Base-by-base conservation (phyloP, 2,888 invertebrate species). In the Orthonevra nobilis region DNA sequence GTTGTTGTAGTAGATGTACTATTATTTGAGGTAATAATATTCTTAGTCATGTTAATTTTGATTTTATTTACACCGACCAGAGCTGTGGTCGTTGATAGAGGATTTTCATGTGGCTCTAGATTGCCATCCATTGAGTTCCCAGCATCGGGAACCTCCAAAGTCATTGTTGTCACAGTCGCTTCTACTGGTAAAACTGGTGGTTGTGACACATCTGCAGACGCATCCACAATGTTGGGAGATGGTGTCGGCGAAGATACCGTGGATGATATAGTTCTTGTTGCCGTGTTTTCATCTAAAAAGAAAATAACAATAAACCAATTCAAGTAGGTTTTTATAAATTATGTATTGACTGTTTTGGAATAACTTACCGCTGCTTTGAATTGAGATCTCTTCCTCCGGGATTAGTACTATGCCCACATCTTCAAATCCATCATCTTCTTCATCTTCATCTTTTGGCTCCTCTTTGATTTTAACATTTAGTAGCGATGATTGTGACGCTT, bases 31-130 rank as follows among this genome's bases (percentile, higher is more conserved):
- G 89, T 88, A 82, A 92, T 86, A 83, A 79, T 84, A 6, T 92
- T 90, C 87, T 94, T 95, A 83, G 93, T 93, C 85, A 96, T 95
- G 90, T 95, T 96, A 88, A 96, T 95, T 85, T 94, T 93, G 82
- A 96, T 96, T 86, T 91, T 92, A 83, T 91, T 91, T 74, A 89
- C 84, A 83, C 85, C 84, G 15, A 87, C 85, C 84, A 87, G 83
- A 82, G 87, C 84, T 84, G 87, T 90, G 73, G 85, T 84, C 83
- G 86, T 84, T 4, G 89, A 83, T 14, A 90, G 89, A 7, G 90
- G 88, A 1, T 91, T 89, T 60, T 91, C 90, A 36, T 92, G 91
- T 7, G 92, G 87, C 84, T 95, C 94, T 5, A 94, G 90, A 87
- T 96, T 95, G 32, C 95, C 95, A 86, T 95, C 95, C 81, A 95